Evolutionary conservation across 2,797 vertebrate genomes (phyloP), one percentile per base, ranked within the genome.

Genomic region (Champsocephalus esox): DNA sequence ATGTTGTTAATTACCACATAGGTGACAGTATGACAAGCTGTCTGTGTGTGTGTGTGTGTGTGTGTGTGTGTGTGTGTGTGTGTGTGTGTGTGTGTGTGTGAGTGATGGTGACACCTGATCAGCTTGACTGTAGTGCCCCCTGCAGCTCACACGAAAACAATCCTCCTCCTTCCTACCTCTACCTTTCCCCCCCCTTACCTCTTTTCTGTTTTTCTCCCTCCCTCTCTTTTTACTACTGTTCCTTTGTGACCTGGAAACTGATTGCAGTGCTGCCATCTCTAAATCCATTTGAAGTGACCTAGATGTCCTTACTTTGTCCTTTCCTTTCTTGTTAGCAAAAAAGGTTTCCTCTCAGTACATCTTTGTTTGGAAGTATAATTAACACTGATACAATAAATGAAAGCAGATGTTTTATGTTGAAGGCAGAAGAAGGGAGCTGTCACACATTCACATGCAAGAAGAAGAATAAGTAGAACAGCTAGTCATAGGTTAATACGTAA

Each of bases 331-430:
- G 59, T 56, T 28, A 54, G 45, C 24, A 56, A 51, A 48, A 12
- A 12, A 58, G 54, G 0, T 50, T 48, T 32, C 51, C 16, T 13
- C 54, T 56, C 51, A 17, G 4, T 66, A 19, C 34, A 56, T 64
- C 46, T 68, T 44, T 73, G 48, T 81, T 75, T 73, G 63, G 43
- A 17, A 74, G 44, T 78, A 57, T 79, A 80, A 79, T 85, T 85
- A 76, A 71, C 54, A 54, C 60, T 5, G 76, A 76, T 84, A 67
- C 67, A 48, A 51, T 73, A 73, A 65, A 88, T 82, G 77, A 82
- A 79, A 38, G 34, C 34, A 9, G 34, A 38, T 21, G 60, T 70
- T 8, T 65, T 49, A n/a, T 58, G 46, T 66, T 74, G 21, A 52
- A 73, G 32, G 65, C 21, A 65, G 51, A 50, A 28, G 52, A 52